Evolutionary conservation across 1,140 invertebrate genomes (phyloP).

Genomic region (Drosophila dunni): DNA sequence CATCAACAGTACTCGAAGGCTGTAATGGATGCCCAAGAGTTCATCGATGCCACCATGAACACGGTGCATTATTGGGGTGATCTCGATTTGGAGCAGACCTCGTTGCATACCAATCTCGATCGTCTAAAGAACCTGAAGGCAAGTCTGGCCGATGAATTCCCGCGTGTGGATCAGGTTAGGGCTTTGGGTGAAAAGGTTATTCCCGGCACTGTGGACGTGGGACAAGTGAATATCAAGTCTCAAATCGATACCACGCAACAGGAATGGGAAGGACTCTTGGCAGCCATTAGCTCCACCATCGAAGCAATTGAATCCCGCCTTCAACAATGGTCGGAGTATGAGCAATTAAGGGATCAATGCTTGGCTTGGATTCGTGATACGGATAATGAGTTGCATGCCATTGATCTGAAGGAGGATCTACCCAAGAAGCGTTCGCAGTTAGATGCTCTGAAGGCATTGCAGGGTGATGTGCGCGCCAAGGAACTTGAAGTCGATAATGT

Average conservation of each 20-base stretch:
- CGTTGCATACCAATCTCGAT: slow-evolving; percentile 96
- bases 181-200: slow-evolving; percentile 94
- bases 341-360: slow-evolving; percentile 93
- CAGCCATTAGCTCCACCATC: slow-evolving; percentile 91
- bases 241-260: slow-evolving; percentile 95
- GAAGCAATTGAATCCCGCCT: slow-evolving; percentile 92
- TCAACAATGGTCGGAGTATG: slow-evolving; percentile 96
- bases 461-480: slow-evolving; percentile 95
- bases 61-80: slow-evolving; percentile 95
- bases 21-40: slow-evolving; percentile 94
- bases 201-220: slow-evolving; percentile 93
- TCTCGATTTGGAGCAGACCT: slow-evolving; percentile 93
- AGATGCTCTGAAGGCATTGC: slow-evolving; percentile 91
- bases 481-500: slow-evolving; percentile 97
- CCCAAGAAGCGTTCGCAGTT: slow-evolving; percentile 94
- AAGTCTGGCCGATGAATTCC: slow-evolving; percentile 93
- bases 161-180: slow-evolving; percentile 91
- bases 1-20: slow-evolving; percentile 97
- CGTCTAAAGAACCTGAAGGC: slow-evolving; percentile 93
- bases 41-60: slow-evolving; percentile 95
- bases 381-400: slow-evolving; percentile 94
- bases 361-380: slow-evolving; percentile 95
- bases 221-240: slow-evolving; percentile 93
- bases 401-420: slow-evolving; percentile 93
- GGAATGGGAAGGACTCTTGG: slow-evolving; percentile 94